A percentile compares a stretch with the other conserved stretches of the same genome.
phyloP scores from a whole-genome alignment of 2,113 vertebrate species.

The Melanerpes formicivorus region DNA sequence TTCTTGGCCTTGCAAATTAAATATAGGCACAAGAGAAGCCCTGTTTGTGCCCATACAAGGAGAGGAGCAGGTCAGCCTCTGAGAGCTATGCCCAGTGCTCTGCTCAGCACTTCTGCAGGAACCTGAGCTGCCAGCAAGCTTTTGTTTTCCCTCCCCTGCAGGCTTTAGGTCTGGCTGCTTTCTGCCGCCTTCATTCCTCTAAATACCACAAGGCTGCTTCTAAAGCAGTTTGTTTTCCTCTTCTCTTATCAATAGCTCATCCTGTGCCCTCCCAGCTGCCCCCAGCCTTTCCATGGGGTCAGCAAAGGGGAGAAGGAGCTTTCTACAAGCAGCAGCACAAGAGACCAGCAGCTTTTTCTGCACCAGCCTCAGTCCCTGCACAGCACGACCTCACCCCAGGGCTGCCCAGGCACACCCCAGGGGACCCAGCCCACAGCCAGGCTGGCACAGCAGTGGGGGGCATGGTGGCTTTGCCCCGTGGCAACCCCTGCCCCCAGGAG shows the following conservation, averaged over 20 bases:
- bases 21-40: slow-evolving; percentile 60
- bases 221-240: not conserved
- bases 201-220: not conserved
- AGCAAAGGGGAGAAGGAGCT: not conserved
- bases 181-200: not conserved
- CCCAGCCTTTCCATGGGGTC: not conserved
- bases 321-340: not conserved
- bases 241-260: not conserved
- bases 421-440: not conserved
- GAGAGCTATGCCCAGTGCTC: not conserved
- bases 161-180: not conserved
- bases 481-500: not conserved
- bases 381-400: not conserved
- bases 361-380: fast-evolving
- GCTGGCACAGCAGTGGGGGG: not conserved
- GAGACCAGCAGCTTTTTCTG: not conserved
- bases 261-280: not conserved
- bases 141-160: not conserved
- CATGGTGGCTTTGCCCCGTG: fast-evolving
- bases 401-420: not conserved
- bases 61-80: slow-evolving; percentile 33
- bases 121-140: not conserved
- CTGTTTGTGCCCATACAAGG: slow-evolving; percentile 68
- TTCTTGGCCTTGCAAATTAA: slow-evolving; percentile 48
- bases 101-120: not conserved